Evolutionary conservation across 2,113 vertebrate genomes (phyloP).

Genomic region (Rousettus leschenaultii): DNA sequence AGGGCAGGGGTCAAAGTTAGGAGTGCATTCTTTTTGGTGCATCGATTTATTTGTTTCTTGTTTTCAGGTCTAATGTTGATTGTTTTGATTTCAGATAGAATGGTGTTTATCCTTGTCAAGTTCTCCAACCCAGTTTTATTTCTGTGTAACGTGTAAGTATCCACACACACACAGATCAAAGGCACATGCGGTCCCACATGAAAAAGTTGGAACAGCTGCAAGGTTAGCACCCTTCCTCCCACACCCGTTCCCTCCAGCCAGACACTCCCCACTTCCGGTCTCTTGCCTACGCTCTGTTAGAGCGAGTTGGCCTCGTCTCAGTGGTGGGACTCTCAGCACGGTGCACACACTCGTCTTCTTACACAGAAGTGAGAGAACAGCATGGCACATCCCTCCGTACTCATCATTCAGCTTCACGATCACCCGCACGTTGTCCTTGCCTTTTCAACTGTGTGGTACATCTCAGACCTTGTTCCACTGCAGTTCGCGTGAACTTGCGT

Average conservation of each 20-base stretch:
- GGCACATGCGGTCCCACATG: background rate
- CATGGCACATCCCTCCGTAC: background rate
- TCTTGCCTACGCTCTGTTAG: background rate
- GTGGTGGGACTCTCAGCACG: background rate
- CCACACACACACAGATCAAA: background rate
- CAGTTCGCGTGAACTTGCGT: background rate
- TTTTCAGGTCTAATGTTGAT: background rate
- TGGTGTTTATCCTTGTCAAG: background rate
- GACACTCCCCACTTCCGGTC: background rate
- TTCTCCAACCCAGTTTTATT: background rate
- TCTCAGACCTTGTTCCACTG: background rate
- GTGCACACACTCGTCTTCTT: background rate
- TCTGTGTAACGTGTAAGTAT: background rate
- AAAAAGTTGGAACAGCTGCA: background rate
- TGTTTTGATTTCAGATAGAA: background rate
- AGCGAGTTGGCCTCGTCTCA: background rate
- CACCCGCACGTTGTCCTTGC: background rate
- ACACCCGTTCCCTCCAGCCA: background rate
- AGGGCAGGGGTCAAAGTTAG: background rate
- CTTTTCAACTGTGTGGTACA: fast-evolving
- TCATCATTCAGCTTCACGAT: background rate
- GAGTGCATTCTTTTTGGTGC: background rate
- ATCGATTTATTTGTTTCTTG: background rate
- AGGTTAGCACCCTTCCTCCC: background rate
- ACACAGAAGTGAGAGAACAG: background rate